A percentile compares a stretch with the other conserved stretches of the same genome.
Conservation (phyloP, 2,113 vertebrate genomes). For the Rhinogobius similis region DNA sequence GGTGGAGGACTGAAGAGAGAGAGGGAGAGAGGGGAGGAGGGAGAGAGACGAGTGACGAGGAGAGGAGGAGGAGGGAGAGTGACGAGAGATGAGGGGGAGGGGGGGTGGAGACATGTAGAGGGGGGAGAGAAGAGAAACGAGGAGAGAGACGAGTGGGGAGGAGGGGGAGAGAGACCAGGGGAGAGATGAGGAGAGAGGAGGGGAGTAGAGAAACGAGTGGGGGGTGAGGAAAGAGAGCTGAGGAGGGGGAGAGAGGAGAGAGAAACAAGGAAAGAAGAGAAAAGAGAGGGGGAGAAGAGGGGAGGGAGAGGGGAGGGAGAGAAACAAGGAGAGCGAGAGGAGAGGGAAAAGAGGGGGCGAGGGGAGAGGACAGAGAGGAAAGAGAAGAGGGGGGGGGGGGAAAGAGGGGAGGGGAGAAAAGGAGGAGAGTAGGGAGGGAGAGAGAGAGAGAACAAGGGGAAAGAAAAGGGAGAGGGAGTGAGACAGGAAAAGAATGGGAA, state of each 20-base stretch:
- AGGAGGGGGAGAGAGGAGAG: background rate
- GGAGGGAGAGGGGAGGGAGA: background rate
- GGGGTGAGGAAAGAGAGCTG: no score
- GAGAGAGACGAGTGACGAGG: background rate
- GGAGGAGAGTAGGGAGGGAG: no score
- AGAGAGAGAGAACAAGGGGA: background rate
- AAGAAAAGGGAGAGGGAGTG: no score
- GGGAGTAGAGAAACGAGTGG: background rate
- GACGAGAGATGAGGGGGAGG: no score
- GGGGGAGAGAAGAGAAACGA: background rate
- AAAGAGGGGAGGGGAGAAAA: no score
- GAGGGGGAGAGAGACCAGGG: no score
- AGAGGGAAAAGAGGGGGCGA: no score
- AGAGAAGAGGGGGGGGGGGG: background rate
- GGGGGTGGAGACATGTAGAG: no score
- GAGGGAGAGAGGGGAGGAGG: no score
- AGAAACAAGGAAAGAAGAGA: no score
- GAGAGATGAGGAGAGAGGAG: background rate
- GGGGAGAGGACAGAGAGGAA: no score
- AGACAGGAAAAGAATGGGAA: fast-evolving
- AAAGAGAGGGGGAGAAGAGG: background rate
- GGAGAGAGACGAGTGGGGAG: background rate
- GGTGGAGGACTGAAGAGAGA: no score
- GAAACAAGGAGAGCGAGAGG: background rate
- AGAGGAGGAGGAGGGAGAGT: background rate